Base-by-base conservation (phyloP, 2,797 vertebrate genomes). In the Pseudocheirus occidentalis region DNA sequence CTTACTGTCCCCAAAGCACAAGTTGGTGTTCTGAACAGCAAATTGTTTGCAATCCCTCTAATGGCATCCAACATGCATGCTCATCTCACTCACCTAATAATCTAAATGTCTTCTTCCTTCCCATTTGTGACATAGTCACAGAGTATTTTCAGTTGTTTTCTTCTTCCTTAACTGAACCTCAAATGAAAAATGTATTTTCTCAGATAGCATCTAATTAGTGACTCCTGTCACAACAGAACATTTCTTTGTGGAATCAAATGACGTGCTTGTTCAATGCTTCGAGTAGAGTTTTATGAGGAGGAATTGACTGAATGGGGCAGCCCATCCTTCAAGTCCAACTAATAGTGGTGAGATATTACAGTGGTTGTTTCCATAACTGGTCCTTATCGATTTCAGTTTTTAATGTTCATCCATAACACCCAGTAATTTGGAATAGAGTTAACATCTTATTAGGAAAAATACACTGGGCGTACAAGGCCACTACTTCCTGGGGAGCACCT, bases 21-120 rank as follows among this genome's bases (percentile, higher is more conserved):
- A 58, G 6, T 90, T 93, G 21, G 53, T 50, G 94, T 92, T 94
- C 93, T 95, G 56, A 34, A 94, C 66, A 94, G 57, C 58, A 94
- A 94, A 93, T 92, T 95, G 90, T 91, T 91, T 94, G 55, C 57
- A 55, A n/a, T 59, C 90, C 95, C 95, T 96, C 59, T 58, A 1
- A 40, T 81, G 46, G 50, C 11, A 24, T 73, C 58, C 54, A 59
- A 4, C 87, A 27, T 90, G 87, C 50, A 50, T 73, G 89, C 14
- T 89, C 58, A 56, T 50, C 52, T 91, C 40, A 87, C 24, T 87
- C 40, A 27, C 73, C 73, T 50, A 87, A 87, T 27, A 87, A 87
- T 87, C 73, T 46, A 46, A 46, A 24, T 87, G 66, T 91, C 0
- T 7, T 27, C 10, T 90, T 54, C 73, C 81, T n/a, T 87, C 34